Base-by-base conservation (phyloP, 2,888 invertebrate species). In the Drosophila pullipes region DNA sequence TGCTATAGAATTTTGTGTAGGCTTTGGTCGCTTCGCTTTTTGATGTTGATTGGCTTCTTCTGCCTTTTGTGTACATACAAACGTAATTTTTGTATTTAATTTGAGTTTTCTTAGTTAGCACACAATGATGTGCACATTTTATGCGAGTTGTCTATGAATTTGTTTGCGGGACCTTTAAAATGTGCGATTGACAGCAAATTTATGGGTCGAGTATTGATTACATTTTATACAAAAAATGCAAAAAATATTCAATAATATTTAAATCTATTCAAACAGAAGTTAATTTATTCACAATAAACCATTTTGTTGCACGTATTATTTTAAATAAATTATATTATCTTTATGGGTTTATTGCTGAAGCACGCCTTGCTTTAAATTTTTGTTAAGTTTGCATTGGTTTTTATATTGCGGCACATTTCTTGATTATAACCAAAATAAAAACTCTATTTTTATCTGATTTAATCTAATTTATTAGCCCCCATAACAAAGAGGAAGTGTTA, bases 31-130 rank as follows among this genome's bases (percentile, higher is more conserved):
- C 68, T 33, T 63, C n/a, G 9, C 25, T 22, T 30, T 10, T 28
- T 54, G 50, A 50, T 72, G 39, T 76, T 69, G 61, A 44, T 54
- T 68, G 79, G 72, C 69, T 78, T 80, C 54, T 39, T 31, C 2
- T 57, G 54, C 49, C 44, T 70, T 49, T 61, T 61, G 16, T 47
- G 31, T 58, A 33, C 33, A 33, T 31, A 44, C 33, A 37, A 39
- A 30, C 9, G 33, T 54, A 54, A 54, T 66, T 58, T 64, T 35
- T 55, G 35, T 39, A 28, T 62, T 69, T 47, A 30, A 73, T 68
- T 62, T 39, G 47, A 30, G 37, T 60, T 77, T 44, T 28, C 37
- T 49, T 35, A 60, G 31, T 18, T 52, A 18, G n/a, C 50, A 49
- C 35, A 22, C 33, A 58, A 75, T 69, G 31, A 69, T 50, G 28